A percentile compares a stretch with the other conserved stretches of the same genome.
These are phyloP conservation scores for Aspidiotus destructor DNA, from an alignment of 2,888 invertebrate genomes.

Conservation along the genomic window DNA sequence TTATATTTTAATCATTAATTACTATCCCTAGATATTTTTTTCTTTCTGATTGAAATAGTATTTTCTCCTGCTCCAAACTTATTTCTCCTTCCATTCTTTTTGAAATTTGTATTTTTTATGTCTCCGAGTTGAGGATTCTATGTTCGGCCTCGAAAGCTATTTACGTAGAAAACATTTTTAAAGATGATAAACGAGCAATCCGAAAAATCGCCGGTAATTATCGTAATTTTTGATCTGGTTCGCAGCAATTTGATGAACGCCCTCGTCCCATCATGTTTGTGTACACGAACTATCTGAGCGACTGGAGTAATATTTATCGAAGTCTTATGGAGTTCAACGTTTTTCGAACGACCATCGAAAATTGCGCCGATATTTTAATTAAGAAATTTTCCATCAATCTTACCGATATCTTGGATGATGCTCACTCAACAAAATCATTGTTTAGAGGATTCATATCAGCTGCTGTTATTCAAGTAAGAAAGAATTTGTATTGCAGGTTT, in stretches of 20 bases:
- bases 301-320: constrained; percentile 7
- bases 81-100: no score
- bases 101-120: no score
- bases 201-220: no score
- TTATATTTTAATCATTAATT: no score
- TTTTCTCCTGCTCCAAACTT: no score
- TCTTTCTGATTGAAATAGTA: no score
- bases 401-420: neutral
- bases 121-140: no score
- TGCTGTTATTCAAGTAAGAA: constrained; percentile 14
- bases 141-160: no score
- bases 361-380: neutral
- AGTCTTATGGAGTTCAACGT: constrained; percentile 3
- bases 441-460: neutral
- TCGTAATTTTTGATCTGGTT: neutral
- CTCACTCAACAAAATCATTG: neutral
- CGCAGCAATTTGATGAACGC: neutral
- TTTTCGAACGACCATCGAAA: constrained; percentile 1
- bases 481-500: no score
- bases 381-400: neutral
- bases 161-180: no score
- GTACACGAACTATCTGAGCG: neutral
- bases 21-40: no score
- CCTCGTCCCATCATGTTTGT: neutral
- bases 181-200: no score